Evolutionary conservation across 2,888 invertebrate genomes (phyloP).

Genomic region (Holacanthella duospinosa): DNA sequence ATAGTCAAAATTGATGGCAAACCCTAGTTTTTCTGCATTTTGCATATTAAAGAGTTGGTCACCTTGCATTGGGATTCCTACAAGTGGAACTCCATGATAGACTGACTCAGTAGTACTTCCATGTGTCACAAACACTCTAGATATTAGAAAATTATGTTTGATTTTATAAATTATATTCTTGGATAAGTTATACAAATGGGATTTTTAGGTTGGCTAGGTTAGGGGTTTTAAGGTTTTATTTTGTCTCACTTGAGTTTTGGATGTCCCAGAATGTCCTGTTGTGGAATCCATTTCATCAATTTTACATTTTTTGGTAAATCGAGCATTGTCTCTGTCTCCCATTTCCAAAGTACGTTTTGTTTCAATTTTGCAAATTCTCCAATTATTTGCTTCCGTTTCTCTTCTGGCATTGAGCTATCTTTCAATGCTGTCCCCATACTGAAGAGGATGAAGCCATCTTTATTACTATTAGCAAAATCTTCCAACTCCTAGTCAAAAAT

Average conservation of each 20-base stretch:
- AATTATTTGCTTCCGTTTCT: slow-evolving; percentile 57
- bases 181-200: too few relatives aligned
- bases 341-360: slow-evolving; percentile 73
- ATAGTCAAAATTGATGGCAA: slow-evolving; percentile 39
- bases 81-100: slow-evolving; percentile 50
- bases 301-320: slow-evolving; percentile 53
- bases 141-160: too few relatives aligned
- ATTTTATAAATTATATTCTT: too few relatives aligned
- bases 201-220: too few relatives aligned
- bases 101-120: slow-evolving; percentile 54
- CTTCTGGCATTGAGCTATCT: slow-evolving; percentile 67
- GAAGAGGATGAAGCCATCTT: slow-evolving; percentile 65
- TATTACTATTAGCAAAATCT: slow-evolving; percentile 53
- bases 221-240: too few relatives aligned
- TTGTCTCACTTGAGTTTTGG: slow-evolving; percentile 42
- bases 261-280: slow-evolving; percentile 66
- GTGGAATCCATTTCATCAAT: slow-evolving; percentile 59
- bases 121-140: slow-evolving; percentile 53
- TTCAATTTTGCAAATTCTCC: slow-evolving; percentile 64
- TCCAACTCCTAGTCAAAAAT: slow-evolving; percentile 41
- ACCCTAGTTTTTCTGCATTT: slow-evolving; percentile 47
- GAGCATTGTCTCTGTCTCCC: slow-evolving; percentile 54
- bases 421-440: slow-evolving; percentile 77
- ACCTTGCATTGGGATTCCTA: slow-evolving; percentile 43
- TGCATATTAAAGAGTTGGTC: slow-evolving; percentile 50